Conservation (phyloP, 2,888 invertebrate species). For the Dastarcus helophoroides region DNA sequence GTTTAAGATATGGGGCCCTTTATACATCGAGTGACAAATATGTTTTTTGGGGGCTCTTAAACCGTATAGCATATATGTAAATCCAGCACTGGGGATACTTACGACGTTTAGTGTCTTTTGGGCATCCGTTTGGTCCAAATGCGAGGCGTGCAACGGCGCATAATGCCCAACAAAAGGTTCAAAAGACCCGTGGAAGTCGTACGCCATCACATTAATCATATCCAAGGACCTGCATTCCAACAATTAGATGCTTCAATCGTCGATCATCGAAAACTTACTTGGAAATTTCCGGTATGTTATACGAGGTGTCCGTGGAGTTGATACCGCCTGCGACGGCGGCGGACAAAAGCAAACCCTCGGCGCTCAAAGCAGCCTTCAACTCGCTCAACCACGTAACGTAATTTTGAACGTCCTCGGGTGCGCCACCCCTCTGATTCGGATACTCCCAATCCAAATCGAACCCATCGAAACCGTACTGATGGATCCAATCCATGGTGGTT, state of each 20-base stretch:
- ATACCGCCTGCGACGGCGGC: constrained; percentile 24
- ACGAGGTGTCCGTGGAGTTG: constrained; percentile 20
- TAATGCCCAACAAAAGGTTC: constrained; percentile 9
- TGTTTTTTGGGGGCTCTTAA: too few species aligned
- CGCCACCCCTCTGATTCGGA: constrained; percentile 38
- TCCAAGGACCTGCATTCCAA: constrained; percentile 7
- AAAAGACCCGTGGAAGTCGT: constrained; percentile 11
- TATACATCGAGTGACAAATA: too few species aligned
- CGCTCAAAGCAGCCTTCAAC: constrained; percentile 18
- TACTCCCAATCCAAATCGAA: constrained; percentile 54
- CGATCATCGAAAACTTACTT: too few species aligned
- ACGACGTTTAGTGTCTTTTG: constrained; percentile 9
- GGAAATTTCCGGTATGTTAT: constrained; percentile 19
- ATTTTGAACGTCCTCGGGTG: constrained; percentile 11
- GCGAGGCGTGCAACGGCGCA: constrained; percentile 10
- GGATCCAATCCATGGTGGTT: constrained; percentile 28
- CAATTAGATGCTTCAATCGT: too few species aligned
- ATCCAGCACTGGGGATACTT: constrained; percentile 2
- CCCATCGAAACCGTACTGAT: constrained; percentile 42
- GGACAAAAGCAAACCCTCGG: constrained; percentile 19
- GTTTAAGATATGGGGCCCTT: too few species aligned
- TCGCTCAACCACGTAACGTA: constrained; percentile 20
- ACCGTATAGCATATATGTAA: too few species aligned
- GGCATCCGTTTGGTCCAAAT: constrained; percentile 5
- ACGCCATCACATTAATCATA: constrained; percentile 11